These are phyloP conservation scores for Oeneis ivallda DNA, from an alignment of 2,888 invertebrate genomes.

Conservation along the genomic window DNA sequence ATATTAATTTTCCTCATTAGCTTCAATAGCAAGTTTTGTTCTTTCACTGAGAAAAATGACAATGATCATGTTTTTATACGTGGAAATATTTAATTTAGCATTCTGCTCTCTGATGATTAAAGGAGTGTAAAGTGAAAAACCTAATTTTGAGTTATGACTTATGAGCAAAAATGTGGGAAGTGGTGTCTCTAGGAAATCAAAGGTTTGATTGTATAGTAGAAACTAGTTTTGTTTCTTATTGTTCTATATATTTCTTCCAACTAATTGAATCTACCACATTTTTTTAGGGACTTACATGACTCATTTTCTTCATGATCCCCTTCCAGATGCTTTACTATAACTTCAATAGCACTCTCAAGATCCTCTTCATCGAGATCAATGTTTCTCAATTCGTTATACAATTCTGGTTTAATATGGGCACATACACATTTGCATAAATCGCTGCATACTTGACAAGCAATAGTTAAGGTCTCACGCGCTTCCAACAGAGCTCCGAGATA, in stretches of 20 bases:
- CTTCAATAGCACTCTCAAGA: constrained; percentile 43
- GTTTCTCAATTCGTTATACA: constrained; percentile 51
- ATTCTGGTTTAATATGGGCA: constrained; percentile 42
- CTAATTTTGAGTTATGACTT: no score
- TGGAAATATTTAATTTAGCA: no score
- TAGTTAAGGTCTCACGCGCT: constrained; percentile 81
- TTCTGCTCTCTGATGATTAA: no score
- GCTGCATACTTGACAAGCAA: constrained; percentile 54
- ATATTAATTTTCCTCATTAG: constrained; percentile 49
- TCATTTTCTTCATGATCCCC: constrained; percentile 30
- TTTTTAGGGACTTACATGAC: constrained; percentile 1
- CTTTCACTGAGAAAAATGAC: constrained; percentile 47
- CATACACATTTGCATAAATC: constrained; percentile 49
- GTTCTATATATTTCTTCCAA: no score
- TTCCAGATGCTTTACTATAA: constrained; percentile 52
- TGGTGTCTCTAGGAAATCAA: no score
- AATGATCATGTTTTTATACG: no score
- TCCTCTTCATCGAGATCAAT: constrained; percentile 53
- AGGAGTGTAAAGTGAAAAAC: no score
- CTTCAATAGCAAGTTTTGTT: constrained; percentile 51
- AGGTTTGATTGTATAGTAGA: no score
- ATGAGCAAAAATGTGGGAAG: no score
- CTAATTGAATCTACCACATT: neutral
- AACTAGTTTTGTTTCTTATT: no score
- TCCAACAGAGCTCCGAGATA: constrained; percentile 85